Percentiles rank a stretch among this genome's conserved stretches.
phyloP scores from a whole-genome alignment of 2,888 invertebrate species.

The Drosophila nr. medialis region DNA sequence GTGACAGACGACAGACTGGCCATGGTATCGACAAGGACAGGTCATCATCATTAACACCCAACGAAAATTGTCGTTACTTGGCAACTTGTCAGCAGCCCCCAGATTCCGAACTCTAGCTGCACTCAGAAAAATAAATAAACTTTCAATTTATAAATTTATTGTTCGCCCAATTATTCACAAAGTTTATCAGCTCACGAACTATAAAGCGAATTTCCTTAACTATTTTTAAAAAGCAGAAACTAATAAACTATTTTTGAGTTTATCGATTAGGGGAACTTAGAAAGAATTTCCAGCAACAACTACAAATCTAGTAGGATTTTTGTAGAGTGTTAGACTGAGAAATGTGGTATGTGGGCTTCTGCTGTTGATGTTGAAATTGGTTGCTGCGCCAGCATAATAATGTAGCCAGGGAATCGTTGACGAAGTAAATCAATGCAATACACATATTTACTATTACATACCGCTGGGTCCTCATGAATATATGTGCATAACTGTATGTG shows the following conservation, averaged over 20 bases:
- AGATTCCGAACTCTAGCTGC: background rate
- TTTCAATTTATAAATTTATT: background rate
- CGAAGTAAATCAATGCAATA: constrained; percentile 72
- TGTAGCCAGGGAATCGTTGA: constrained; percentile 65
- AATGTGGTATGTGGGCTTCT: constrained; percentile 42
- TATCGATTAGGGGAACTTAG: background rate
- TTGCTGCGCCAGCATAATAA: constrained; percentile 75
- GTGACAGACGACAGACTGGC: background rate
- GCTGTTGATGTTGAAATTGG: constrained; percentile 46
- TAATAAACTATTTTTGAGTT: background rate
- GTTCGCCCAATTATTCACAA: background rate
- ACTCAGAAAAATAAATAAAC: constrained; percentile 2
- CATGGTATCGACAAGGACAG: constrained; percentile 41
- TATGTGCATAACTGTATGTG: constrained; percentile 15
- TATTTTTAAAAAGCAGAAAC: background rate
- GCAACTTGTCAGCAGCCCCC: constrained; percentile 24
- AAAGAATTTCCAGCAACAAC: background rate
- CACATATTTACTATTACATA: constrained; percentile 32
- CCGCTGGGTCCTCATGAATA: constrained; percentile 1
- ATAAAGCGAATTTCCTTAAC: background rate
- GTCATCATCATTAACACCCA: constrained; percentile 68
- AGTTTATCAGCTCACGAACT: background rate
- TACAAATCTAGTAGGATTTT: background rate
- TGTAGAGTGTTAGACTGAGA: background rate
- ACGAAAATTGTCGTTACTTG: constrained; percentile 56